Evolutionary conservation across 2,888 invertebrate genomes (phyloP).

Genomic region (Tipula helvola): DNA sequence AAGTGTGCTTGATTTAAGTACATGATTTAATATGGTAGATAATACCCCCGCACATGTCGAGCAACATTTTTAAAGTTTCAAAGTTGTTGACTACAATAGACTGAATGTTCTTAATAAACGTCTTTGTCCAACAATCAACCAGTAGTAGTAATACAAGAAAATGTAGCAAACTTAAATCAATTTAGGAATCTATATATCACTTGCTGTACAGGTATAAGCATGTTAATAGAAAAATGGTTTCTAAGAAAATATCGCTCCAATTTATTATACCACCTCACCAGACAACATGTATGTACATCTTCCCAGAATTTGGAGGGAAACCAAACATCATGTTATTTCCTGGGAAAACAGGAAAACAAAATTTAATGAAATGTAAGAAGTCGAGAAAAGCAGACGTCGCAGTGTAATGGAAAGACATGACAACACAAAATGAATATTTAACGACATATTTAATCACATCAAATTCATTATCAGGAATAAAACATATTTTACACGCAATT

Average conservation of each 20-base stretch:
- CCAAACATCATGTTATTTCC: neutral
- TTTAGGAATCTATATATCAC: neutral
- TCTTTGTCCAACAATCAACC: too few species aligned
- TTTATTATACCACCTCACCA: neutral
- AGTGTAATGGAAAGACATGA: neutral
- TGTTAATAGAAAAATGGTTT: neutral
- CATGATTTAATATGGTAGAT: too few species aligned
- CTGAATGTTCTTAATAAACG: too few species aligned
- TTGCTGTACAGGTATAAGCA: neutral
- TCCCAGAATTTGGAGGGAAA: too few species aligned
- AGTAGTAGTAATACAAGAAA: too few species aligned
- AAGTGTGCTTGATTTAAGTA: too few species aligned
- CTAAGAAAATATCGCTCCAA: neutral
- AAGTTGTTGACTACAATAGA: too few species aligned
- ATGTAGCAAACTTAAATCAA: neutral
- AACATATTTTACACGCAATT: conserved; percentile 4
- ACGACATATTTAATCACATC: neutral
- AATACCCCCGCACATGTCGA: too few species aligned
- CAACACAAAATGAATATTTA: neutral
- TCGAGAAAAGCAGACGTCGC: neutral
- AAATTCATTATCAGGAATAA: neutral
- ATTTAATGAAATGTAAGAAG: neutral
- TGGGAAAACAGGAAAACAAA: neutral
- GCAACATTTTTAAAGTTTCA: too few species aligned
- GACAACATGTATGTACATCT: neutral